Evolutionary conservation across 1,140 invertebrate genomes (phyloP), one percentile per base, ranked within the genome.

Genomic region (Dolichoris vasculosae): DNA sequence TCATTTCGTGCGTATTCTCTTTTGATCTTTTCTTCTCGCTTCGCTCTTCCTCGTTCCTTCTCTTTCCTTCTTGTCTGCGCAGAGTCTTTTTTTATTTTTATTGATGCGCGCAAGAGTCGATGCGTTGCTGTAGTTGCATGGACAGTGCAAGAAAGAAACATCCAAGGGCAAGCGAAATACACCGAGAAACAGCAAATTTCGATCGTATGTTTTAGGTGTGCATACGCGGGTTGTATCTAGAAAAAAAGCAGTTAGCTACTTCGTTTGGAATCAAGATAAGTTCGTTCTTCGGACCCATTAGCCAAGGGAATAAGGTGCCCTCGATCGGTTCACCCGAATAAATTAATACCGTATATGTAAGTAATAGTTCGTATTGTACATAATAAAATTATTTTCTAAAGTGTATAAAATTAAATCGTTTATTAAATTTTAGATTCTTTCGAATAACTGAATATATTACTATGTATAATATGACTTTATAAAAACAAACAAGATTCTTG

Each of bases 11-110:
- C 76, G 73, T 26, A 8, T 11, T 71, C 59, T 26, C 46, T 69
- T 77, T 69, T 71, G 76, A 51, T 84, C 73, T 63, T 43, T n/a
- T 71, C 38, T 9, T 30, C 26, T 75, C 67, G 40, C 46, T 6
- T n/a, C 71, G 73, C 51, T 40, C 67, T 73, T 82, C 80, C 67
- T 82, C 82, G 35, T 76, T 82, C 69, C 23, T 46, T 76, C 75
- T 51, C 75, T 26, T 46, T 76, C 75, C 51, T 46, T 30, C 43
- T 38, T 2, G 9, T n/a, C 40, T 46, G 23, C 48, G 23, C 8
- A 20, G 32, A 23, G 23, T 76, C 46, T 63, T 55, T n/a, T 35
- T 64, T 75, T 83, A 38, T 76, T 76, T 76, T 83, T 55, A 0
- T 59, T 11, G 46, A 3, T 30, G 15, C 51, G 76, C 55, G 55